phyloP scores from a whole-genome alignment of 2,797 vertebrate genomes.

The Rousettus madagascariensis region DNA sequence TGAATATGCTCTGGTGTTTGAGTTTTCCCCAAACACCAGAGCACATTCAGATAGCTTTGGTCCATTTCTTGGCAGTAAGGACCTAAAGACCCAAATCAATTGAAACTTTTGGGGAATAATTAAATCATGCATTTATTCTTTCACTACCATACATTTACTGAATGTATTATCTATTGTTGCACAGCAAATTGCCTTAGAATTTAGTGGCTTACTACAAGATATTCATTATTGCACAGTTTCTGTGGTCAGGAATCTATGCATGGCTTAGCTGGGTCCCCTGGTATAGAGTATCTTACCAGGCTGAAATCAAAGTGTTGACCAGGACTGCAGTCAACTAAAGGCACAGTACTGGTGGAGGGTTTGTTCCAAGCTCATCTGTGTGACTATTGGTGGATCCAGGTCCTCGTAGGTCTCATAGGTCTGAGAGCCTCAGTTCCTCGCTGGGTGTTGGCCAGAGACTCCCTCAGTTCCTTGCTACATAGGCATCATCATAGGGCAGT shows the following conservation, averaged over 20 bases:
- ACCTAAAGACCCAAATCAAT: background rate
- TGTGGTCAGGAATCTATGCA: background rate
- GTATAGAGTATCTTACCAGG: background rate
- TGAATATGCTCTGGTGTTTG: background rate
- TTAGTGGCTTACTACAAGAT: background rate
- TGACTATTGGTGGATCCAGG: background rate
- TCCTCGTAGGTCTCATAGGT: background rate
- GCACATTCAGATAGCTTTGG: background rate
- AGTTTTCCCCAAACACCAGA: background rate
- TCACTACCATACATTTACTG: background rate
- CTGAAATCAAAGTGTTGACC: background rate
- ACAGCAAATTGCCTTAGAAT: background rate
- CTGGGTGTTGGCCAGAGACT: background rate
- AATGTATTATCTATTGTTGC: background rate
- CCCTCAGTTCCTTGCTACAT: background rate
- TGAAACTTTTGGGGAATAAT: background rate
- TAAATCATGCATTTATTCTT: background rate
- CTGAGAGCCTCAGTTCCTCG: background rate
- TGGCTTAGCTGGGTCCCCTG: background rate
- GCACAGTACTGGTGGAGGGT: background rate
- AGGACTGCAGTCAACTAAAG: background rate
- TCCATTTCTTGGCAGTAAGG: slow-evolving; percentile 32
- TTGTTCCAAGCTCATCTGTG: background rate
- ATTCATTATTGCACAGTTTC: background rate
- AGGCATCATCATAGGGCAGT: background rate